Conservation (phyloP, 2,113 vertebrate genomes). For the Zapus hudsonius region DNA sequence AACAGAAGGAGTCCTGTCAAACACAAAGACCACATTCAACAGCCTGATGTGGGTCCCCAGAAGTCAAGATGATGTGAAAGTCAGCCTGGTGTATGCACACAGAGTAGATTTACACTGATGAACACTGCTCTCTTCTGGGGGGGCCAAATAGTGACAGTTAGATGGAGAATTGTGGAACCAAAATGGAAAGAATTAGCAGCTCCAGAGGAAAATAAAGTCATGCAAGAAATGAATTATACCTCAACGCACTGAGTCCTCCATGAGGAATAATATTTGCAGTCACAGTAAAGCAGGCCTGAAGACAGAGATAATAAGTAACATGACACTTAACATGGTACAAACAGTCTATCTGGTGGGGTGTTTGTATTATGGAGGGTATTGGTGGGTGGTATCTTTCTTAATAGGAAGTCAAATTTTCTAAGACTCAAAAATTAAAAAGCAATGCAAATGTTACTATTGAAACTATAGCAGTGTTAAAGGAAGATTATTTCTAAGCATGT, state of each 20-base stretch:
- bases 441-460: neutral
- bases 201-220: neutral
- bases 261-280: neutral
- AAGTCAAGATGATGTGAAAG: neutral
- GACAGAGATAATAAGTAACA: neutral
- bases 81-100: neutral
- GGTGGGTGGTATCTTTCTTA: neutral
- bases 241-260: neutral
- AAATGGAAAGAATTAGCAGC: neutral
- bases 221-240: neutral
- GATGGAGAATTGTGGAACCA: neutral
- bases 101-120: neutral
- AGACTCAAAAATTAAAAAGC: neutral
- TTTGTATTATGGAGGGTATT: neutral
- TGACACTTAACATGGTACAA: no score
- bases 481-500: neutral
- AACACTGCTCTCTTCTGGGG: neutral
- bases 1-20: no score
- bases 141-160: neutral
- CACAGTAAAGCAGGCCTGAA: neutral
- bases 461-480: no score
- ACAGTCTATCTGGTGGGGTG: no score
- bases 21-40: neutral
- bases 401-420: neutral
- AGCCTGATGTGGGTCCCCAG: neutral